Base-by-base conservation (phyloP, 1,140 invertebrate species). In the Nomia melanderi region DNA sequence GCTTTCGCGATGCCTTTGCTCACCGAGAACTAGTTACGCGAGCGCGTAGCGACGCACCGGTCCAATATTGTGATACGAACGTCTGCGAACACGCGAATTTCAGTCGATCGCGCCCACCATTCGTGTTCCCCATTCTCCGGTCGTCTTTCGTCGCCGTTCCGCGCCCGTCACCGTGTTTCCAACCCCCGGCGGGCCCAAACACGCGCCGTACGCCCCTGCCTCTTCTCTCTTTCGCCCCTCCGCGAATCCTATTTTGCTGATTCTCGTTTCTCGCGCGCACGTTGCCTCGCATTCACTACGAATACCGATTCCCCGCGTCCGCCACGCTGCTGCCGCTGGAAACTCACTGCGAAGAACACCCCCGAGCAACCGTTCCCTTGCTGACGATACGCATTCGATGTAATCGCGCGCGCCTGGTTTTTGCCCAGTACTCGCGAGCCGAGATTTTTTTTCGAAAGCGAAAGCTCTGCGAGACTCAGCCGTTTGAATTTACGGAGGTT, bases 221-320 rank as follows among this genome's bases (percentile, higher is more conserved):
- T 39, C 2, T 54, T 20, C 25, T 50, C 25, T 33, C 3, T 31
- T 41, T 53, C 36, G 27, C 41, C 59, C 12, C 17, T 36, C 36
- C 70, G 31, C 54, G 39, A 54, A 56, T 67, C 67, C 82, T 50
- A 76, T 83, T 79, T 81, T 75, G 71, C 70, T 79, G 81, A 83
- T 83, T 83, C 75, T 79, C 71, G 71, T 79, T 79, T 75, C 81
- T 83, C 76, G 67, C 81, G 54, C 56, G 44, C 65, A 63, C 81
- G 23, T 41, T 27, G 64, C 36, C 70, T 62, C 62, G 77, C 53
- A 79, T 50, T 78, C 77, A 62, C 36, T 41, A 53, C 54, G 65
- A 74, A 65, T 75, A 60, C 44, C 54, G 41, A 59, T 72, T 59
- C 54, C 71, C 41, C 63, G 33, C 60, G 29, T 36, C 59, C 59